Base-by-base conservation (phyloP, 2,113 vertebrate genomes). In the Chelonoidis abingdonii region DNA sequence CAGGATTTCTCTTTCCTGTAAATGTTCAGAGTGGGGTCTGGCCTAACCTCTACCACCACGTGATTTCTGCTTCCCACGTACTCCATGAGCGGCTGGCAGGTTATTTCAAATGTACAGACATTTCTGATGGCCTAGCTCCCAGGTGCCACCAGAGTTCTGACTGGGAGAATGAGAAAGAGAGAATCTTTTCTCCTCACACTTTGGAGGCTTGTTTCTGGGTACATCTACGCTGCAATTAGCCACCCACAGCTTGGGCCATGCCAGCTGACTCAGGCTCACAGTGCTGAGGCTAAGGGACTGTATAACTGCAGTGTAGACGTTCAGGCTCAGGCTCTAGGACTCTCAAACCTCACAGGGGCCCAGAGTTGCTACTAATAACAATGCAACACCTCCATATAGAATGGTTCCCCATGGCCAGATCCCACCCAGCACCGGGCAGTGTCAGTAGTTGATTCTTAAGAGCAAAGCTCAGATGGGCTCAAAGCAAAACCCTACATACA, bases 361-460 rank as follows among this genome's bases (percentile, higher is more conserved):
- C 53, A 88, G 69, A 25, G 4, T 16, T 91, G 44, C 81, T 84
- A 35, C 52, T 88, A 4, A 69, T 35, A 79, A 52, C 21, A 84
- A 44, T 56, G 6, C 0, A 0, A 35, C 78, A 5, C 56, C 25
- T 27, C n/a, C 5, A 38, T 38, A n/a, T 6, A 31, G 10, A 91
- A 94, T 91, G 88, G 27, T 7, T 24, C 12, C 35, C 22, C 69
- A 2, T 54, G 53, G 22, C 49, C 57, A 79, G 57, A 90, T 5
- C 52, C 22, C 10, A 91, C 35, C 2, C 53, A 41, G 24, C 25
- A 17, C 41, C 41, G 47, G 38, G 72, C 38, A 76, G 72, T 10
- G 2, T 78, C 65, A 79, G 57, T 0, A 1, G 35, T 59, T 1
- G 16, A 35, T 5, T 72, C 25, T 27, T 0, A 38, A 88, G 5